Conservation (phyloP, 2,113 vertebrate species). For the Nipponia nippon region DNA sequence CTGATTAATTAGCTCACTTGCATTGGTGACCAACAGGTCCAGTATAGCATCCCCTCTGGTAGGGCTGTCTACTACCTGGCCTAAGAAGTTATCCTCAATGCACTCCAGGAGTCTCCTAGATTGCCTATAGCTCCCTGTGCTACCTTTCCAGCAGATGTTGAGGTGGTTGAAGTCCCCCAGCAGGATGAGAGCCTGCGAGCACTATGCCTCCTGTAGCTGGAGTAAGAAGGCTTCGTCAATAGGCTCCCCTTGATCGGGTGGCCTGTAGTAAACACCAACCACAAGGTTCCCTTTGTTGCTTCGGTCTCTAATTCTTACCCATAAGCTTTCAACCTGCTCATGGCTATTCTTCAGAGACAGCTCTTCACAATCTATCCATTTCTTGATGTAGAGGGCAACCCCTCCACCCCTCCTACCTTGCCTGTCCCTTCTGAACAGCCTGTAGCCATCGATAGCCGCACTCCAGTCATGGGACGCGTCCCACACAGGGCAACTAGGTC, state of each 20-base stretch:
- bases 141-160: background rate
- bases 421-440: background rate
- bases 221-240: background rate
- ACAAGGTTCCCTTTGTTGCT: background rate
- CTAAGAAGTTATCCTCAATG: background rate
- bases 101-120: background rate
- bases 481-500: background rate
- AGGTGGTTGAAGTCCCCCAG: background rate
- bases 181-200: background rate
- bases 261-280: background rate
- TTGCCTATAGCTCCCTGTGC: fast-evolving
- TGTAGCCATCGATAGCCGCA: background rate
- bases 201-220: background rate
- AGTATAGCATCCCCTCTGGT: background rate
- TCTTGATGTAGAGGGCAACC: background rate
- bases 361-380: background rate
- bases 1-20: background rate
- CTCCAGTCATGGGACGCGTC: fast-evolving
- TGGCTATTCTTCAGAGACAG: background rate
- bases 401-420: fast-evolving
- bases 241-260: background rate
- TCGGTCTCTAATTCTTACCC: background rate
- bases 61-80: background rate
- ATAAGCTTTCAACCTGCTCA: background rate
- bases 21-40: background rate